Base-by-base conservation (phyloP, 92 coral and sea anemone genomes). In the Porites lobata region DNA sequence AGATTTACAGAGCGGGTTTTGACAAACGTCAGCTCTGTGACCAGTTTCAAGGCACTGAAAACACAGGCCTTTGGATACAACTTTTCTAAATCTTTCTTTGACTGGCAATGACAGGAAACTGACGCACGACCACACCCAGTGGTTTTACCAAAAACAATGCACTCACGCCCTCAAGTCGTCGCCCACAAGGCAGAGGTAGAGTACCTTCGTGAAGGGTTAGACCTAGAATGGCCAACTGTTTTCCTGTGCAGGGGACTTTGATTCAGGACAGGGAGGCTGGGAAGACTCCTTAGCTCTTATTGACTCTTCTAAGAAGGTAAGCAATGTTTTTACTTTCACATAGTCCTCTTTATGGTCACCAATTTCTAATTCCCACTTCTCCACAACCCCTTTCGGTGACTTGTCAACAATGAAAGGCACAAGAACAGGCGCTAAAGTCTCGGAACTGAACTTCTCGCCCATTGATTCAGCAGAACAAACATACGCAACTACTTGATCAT, bases 391-490 rank as follows among this genome's bases (percentile, higher is more conserved):
- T 61, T 58, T 58, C 20, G 74, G 85, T n/a, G 21, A n/a, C 76
- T 81, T 81, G 85, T 69, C 86, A 6, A 82, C 86, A n/a, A 69
- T 69, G 1, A 82, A 62, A 66, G 78, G 86, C 5, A 82, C 78
- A 8, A 82, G 20, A 14, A 69, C 86, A 26, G 86, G 65, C 9
- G 68, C 64, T 65, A 82, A 22, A 1, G 50, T 76, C 24, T 58
- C 80, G 50, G 78, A 86, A 47, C 17, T 56, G 29, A 14, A 77
- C 76, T 77, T 67, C 14, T 50, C 78, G 3, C 82, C 83, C 75
- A 85, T 85, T 13, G 74, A 75, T 22, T 75, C 88, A 38, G 61
- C 69, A 51, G 79, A 86, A n/a, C 86, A 80, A 57, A 79, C 72
- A 43, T 86, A 79, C 1, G 74, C 79, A 1, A 69, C 43, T 1